Evolutionary conservation across 2,888 invertebrate genomes (phyloP).

Genomic region (Alitta virens): DNA sequence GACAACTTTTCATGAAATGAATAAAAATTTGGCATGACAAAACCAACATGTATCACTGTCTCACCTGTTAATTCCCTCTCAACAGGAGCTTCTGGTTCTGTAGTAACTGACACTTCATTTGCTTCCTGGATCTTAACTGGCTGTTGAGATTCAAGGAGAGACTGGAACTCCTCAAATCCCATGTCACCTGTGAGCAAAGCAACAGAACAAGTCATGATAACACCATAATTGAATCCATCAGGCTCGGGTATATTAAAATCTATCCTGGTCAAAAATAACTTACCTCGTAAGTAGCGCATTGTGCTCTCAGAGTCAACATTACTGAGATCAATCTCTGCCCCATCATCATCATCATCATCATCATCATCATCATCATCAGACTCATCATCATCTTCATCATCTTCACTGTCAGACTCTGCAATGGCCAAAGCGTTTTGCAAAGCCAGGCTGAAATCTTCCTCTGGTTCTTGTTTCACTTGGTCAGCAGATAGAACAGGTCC

Average conservation of each 20-base stretch:
- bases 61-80: neutral
- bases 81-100: neutral
- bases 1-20: no score
- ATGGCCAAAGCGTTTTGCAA: neutral
- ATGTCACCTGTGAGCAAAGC: neutral
- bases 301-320: conserved; percentile 20
- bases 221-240: no score
- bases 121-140: neutral
- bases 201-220: neutral
- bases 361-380: conserved; percentile 8
- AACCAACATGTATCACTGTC: no score
- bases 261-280: neutral
- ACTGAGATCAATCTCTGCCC: conserved; percentile 9
- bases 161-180: neutral
- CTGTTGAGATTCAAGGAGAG: neutral
- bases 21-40: no score
- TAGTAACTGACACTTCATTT: neutral
- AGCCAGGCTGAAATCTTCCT: no score
- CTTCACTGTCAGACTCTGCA: neutral
- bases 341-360: conserved; percentile 1
- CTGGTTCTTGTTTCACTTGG: no score
- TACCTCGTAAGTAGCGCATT: conserved; percentile 20
- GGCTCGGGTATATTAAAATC: neutral
- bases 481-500: no score
- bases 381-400: neutral